Conservation (phyloP, 2,113 vertebrate species). For the Sceloporus undulatus region DNA sequence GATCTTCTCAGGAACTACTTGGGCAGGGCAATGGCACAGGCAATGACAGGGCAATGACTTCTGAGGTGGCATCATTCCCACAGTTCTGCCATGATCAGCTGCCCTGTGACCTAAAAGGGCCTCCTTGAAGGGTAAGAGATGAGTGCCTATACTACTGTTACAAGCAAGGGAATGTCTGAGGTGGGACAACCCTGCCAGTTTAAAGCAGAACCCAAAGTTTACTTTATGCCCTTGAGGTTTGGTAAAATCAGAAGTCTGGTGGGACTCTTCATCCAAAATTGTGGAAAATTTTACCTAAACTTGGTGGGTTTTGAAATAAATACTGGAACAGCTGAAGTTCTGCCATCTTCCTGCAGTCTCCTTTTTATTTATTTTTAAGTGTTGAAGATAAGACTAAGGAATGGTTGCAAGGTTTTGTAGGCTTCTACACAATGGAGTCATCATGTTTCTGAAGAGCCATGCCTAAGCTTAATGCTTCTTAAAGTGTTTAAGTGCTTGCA, state of each 20-base stretch:
- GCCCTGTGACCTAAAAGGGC: too few species aligned
- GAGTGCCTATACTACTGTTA: not conserved
- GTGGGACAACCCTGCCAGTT: not conserved
- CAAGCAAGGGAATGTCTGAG: not conserved
- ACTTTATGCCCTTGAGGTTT: not conserved
- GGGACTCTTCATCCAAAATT: not conserved
- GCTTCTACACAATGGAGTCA: accelerated
- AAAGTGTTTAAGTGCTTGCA: not conserved
- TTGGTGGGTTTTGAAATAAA: not conserved
- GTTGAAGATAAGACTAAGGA: not conserved
- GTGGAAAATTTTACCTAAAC: not conserved
- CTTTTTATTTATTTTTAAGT: not conserved
- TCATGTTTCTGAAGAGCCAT: not conserved
- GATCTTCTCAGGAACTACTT: too few species aligned
- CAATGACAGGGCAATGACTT: too few species aligned
- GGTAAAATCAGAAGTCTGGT: not conserved
- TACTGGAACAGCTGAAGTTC: not conserved
- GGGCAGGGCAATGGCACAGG: too few species aligned
- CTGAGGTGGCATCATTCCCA: too few species aligned
- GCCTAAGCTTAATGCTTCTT: not conserved
- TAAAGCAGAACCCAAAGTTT: not conserved
- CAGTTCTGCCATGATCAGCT: too few species aligned
- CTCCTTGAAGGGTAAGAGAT: not conserved
- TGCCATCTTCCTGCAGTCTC: constrained; percentile 1
- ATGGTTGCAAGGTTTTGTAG: not conserved